Percentiles rank a stretch among this genome's conserved stretches.
Evolutionary conservation across 2,888 invertebrate species (phyloP).

Genomic region (Baccha elongata): DNA sequence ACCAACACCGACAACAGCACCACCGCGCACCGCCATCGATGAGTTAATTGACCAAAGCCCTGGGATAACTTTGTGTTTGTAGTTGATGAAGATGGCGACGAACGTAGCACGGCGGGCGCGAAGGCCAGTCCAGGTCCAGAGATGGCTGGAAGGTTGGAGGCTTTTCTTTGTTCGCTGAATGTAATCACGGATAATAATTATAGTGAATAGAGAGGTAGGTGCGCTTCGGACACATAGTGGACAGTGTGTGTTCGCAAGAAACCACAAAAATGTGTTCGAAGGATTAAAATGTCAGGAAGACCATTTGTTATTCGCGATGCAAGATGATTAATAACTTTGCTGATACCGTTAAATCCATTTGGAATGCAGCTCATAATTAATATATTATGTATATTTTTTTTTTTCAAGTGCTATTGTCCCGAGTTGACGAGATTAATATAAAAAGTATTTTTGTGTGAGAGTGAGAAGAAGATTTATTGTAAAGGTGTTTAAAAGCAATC

Average conservation of each 20-base stretch:
- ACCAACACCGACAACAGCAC: conserved; percentile 10
- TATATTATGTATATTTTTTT: conserved; percentile 19
- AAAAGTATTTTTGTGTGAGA: conserved; percentile 7
- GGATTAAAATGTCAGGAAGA: conserved; percentile 77
- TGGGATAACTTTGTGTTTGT: conserved; percentile 27
- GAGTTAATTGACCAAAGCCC: conserved; percentile 67
- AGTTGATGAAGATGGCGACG: neutral
- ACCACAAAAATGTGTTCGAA: conserved; percentile 75
- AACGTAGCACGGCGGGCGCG: neutral
- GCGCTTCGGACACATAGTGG: conserved; percentile 53
- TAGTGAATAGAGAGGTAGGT: conserved; percentile 61
- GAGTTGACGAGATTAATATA: neutral
- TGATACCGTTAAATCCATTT: conserved; percentile 71
- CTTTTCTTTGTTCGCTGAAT: conserved; percentile 60
- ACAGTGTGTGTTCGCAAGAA: conserved; percentile 51
- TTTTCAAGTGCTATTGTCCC: conserved; percentile 1
- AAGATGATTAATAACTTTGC: conserved; percentile 72
- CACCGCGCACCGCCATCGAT: neutral
- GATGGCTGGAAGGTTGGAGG: conserved; percentile 37
- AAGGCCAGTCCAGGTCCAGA: conserved; percentile 24
- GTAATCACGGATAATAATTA: conserved; percentile 74
- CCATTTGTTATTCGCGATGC: conserved; percentile 75
- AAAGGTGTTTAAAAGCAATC: neutral
- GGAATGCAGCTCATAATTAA: conserved; percentile 66
- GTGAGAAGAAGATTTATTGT: conserved; percentile 32